Conservation (phyloP, 2,113 vertebrate genomes). For the Panthera leo region DNA sequence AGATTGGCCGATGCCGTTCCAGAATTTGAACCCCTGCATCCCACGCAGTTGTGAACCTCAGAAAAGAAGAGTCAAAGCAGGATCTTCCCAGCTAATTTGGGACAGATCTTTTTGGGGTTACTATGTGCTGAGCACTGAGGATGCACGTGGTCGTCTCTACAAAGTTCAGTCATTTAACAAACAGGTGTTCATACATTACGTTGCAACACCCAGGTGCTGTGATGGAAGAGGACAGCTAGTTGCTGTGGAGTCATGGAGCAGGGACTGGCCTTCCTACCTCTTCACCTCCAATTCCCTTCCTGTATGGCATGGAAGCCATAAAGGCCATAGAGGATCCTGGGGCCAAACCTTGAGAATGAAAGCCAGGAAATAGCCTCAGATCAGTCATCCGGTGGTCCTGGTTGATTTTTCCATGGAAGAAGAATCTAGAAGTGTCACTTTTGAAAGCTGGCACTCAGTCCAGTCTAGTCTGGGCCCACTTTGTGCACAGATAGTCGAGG, state of each 20-base stretch:
- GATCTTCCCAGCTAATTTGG: neutral
- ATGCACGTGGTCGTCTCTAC: neutral
- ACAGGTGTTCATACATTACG: too few species aligned
- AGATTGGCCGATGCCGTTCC: neutral
- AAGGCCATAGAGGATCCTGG: neutral
- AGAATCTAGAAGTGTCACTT: neutral
- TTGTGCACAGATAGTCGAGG: neutral
- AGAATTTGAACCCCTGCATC: neutral
- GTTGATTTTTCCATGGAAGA: neutral
- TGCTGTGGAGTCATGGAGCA: neutral
- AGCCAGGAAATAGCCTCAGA: neutral
- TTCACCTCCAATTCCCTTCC: neutral
- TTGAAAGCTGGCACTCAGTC: neutral
- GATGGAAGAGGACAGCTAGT: neutral
- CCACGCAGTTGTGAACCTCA: neutral
- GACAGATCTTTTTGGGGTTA: neutral
- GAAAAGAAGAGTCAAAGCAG: neutral
- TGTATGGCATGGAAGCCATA: neutral
- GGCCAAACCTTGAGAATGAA: neutral
- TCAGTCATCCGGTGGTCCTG: neutral
- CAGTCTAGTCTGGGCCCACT: neutral
- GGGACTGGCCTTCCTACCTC: neutral
- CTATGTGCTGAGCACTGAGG: neutral
- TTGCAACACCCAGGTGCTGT: neutral
- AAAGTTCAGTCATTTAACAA: neutral